Percentiles rank a stretch among this genome's conserved stretches.
Conservation (phyloP, 2,888 invertebrate genomes). For the Galeruca laticollis region DNA sequence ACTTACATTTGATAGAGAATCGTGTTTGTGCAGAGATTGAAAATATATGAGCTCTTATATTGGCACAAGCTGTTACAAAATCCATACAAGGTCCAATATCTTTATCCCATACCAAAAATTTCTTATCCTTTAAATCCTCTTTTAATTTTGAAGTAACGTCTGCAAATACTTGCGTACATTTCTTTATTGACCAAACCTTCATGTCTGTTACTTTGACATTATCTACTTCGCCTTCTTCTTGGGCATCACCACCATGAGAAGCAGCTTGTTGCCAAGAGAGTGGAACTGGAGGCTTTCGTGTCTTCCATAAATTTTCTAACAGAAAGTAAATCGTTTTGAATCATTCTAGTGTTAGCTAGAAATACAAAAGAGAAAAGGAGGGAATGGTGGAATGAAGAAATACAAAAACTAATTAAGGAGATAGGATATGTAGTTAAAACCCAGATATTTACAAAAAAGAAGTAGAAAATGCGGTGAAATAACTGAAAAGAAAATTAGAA, state of each 20-base stretch:
- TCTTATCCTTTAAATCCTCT: conserved; percentile 71
- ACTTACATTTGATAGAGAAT: conserved; percentile 94
- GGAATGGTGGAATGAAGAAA: too few species aligned
- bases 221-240: conserved; percentile 50
- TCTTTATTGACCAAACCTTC: conserved; percentile 63
- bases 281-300: conserved; percentile 86
- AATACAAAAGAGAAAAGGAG: too few species aligned
- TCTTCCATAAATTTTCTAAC: conserved; percentile 89
- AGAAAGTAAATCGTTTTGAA: conserved; percentile 16
- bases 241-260: conserved; percentile 51
- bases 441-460: too few species aligned
- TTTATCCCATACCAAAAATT: conserved; percentile 96
- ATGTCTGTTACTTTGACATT: conserved; percentile 57
- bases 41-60: conserved; percentile 92
- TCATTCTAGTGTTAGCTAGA: too few species aligned
- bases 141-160: conserved; percentile 76
- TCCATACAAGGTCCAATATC: conserved; percentile 94
- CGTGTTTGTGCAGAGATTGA: conserved; percentile 87
- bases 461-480: too few species aligned
- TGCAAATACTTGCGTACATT: conserved; percentile 74
- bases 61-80: conserved; percentile 96
- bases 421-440: too few species aligned
- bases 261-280: conserved; percentile 74
- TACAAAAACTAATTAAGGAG: too few species aligned
- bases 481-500: too few species aligned